These are phyloP conservation scores for Parnassius apollo DNA, from an alignment of 2,888 invertebrate genomes.

Conservation along the genomic window DNA sequence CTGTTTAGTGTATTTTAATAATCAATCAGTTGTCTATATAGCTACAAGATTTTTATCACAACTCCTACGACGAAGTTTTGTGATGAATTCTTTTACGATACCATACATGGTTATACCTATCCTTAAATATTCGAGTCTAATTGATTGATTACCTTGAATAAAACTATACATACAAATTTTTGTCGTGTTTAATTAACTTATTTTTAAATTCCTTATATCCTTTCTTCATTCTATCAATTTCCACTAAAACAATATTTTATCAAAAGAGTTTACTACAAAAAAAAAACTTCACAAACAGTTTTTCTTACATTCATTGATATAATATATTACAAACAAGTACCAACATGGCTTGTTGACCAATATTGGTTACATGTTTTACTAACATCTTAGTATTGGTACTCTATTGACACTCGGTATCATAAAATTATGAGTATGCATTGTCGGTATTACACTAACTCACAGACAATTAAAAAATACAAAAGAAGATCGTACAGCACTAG, in stretches of 20 bases:
- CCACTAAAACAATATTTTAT: neutral
- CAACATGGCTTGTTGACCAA: neutral
- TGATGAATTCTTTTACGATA: too few species aligned
- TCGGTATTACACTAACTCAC: neutral
- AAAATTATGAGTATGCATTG: constrained; percentile 1
- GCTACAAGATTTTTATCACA: too few species aligned
- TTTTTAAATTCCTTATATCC: too few species aligned
- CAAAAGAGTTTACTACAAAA: neutral
- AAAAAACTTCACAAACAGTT: neutral
- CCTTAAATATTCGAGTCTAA: too few species aligned
- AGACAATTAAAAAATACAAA: constrained; percentile 3
- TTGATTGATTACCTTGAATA: too few species aligned
- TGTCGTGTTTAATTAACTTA: too few species aligned
- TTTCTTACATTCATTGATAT: neutral
- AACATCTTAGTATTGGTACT: neutral
- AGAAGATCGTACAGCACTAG: constrained; percentile 7
- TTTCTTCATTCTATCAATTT: neutral
- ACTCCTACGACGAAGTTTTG: too few species aligned
- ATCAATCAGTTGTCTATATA: too few species aligned
- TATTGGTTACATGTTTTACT: neutral
- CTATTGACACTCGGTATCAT: neutral
- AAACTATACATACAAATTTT: too few species aligned
- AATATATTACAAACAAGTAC: neutral
- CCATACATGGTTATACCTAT: too few species aligned
- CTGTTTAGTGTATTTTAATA: too few species aligned